These are phyloP conservation scores for Epirrita christyi DNA, from an alignment of 2,888 invertebrate species.

Conservation along the genomic window DNA sequence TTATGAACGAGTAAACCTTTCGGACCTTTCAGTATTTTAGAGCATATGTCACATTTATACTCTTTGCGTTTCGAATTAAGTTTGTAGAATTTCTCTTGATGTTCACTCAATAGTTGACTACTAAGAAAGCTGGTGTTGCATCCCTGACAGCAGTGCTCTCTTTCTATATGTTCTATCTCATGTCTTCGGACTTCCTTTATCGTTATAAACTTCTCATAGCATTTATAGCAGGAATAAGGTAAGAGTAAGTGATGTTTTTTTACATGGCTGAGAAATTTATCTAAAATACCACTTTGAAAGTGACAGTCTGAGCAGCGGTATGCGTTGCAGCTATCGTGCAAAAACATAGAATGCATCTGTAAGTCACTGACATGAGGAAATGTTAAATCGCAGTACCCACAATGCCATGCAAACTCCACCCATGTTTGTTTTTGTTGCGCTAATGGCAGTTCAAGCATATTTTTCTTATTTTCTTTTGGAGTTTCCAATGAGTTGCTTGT, in stretches of 20 bases:
- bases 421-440: constrained; percentile 7
- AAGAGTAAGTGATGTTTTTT: constrained; percentile 16
- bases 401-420: constrained; percentile 8
- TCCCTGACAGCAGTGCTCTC: constrained; percentile 6
- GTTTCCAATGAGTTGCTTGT: not conserved
- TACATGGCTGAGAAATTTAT: constrained; percentile 12
- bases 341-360: constrained; percentile 1
- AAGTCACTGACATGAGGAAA: not conserved
- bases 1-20: constrained; percentile 13
- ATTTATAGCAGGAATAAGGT: constrained; percentile 11
- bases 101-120: not conserved
- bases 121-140: constrained; percentile 4
- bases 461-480: constrained; percentile 12
- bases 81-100: constrained; percentile 8
- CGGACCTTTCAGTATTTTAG: constrained; percentile 8
- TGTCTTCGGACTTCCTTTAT: constrained; percentile 12
- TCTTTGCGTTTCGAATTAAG: constrained; percentile 10
- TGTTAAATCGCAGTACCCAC: constrained; percentile 2
- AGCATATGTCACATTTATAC: constrained; percentile 19
- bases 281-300: constrained; percentile 8
- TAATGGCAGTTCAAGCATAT: constrained; percentile 5
- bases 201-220: constrained; percentile 12
- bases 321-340: constrained; percentile 10
- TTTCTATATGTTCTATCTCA: constrained; percentile 9
- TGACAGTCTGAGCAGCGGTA: constrained; percentile 13